Evolutionary conservation across 2,113 vertebrate genomes (phyloP).

Genomic region (Bos javanicus): DNA sequence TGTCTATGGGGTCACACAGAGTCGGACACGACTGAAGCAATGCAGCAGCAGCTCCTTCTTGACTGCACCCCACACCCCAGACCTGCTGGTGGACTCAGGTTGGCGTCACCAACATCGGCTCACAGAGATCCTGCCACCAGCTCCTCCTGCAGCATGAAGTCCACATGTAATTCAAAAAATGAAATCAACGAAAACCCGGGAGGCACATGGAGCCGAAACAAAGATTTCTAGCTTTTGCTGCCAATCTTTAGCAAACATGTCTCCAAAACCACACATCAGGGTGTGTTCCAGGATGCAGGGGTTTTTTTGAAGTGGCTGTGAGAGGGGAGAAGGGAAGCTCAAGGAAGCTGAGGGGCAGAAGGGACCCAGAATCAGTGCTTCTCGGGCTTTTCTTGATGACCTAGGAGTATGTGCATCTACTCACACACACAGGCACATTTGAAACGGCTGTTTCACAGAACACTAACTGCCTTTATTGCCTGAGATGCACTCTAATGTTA

Average conservation of each 20-base stretch:
- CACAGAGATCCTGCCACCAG: background rate
- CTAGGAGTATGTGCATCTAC: fast-evolving
- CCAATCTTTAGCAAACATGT: background rate
- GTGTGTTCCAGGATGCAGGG: background rate
- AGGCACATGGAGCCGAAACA: background rate
- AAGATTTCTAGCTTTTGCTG: background rate
- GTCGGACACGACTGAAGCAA: too few relatives aligned
- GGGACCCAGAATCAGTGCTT: background rate
- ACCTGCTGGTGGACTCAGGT: background rate
- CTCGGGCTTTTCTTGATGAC: background rate
- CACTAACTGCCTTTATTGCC: background rate
- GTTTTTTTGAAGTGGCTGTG: background rate
- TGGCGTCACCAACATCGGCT: background rate
- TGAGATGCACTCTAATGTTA: background rate
- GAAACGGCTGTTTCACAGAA: background rate
- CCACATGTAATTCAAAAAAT: background rate
- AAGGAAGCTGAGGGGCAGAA: background rate
- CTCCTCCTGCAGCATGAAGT: background rate
- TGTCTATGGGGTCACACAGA: too few relatives aligned
- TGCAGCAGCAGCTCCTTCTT: background rate
- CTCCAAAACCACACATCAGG: background rate
- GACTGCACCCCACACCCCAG: background rate
- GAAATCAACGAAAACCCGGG: background rate
- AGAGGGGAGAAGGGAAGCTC: background rate
- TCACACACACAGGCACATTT: background rate